Evolutionary conservation across 2,888 invertebrate species (phyloP), one percentile per base, ranked within the genome.

Genomic region (Leptinotarsa tumamoca): DNA sequence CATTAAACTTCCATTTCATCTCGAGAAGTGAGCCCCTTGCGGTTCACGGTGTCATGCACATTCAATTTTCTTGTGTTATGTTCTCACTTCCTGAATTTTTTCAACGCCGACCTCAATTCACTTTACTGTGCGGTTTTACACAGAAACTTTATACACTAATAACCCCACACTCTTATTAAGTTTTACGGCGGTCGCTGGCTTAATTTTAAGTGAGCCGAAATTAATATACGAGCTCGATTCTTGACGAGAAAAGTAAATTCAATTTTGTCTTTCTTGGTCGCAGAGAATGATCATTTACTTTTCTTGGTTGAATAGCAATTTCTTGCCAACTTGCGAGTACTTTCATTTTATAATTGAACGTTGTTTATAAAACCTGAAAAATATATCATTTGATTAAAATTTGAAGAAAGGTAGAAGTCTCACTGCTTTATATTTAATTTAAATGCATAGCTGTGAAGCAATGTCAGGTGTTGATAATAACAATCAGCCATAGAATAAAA

Each of bases 141-240:
- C 63, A 5, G 27, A 43, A 63, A 33, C 63, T 63, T 63, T 43
- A 63, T 33, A 63, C 63, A 63, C 63, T 63, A 63, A 63, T 43
- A 63, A 63, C 63, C 63, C n/a, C 33, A 14, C 7, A 63, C 63
- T 27, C 63, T 63, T 43, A 43, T 63, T 43, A 63, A 63, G 63
- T 63, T 63, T 63, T 63, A 63, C 63, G n/a, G n/a, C 43, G 63
- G 63, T 63, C 33, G 43, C 27, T 4, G 33, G 63, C 63, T 63
- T 43, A 17, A 43, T 63, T 63, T 63, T 63, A 43, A 63, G 63
- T 52, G 68, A 52, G 17, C 51, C 23, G 21, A 54, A 68, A 68
- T 68, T 27, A 68, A 68, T 68, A 15, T 68, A 68, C 68, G 52
- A 68, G 33, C n/a, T 68, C 17, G 23, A 54, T 52, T 54, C 23